These are phyloP conservation scores for Hoplodrina ambigua DNA, from an alignment of 2,888 invertebrate genomes.

Conservation along the genomic window DNA sequence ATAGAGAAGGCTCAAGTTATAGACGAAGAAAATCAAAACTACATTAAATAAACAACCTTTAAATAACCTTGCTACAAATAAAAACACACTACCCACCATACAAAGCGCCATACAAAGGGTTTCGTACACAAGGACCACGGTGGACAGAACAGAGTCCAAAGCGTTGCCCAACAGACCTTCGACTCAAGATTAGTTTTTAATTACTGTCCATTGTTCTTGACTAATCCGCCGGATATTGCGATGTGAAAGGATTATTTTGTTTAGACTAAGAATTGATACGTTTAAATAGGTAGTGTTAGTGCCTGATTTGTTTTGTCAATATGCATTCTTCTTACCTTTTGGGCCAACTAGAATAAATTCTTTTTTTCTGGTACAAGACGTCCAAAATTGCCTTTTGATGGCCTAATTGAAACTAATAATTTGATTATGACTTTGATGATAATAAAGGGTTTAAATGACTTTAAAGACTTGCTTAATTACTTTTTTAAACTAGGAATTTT, in stretches of 20 bases:
- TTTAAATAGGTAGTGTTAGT: conserved; percentile 20
- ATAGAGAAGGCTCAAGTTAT: neutral
- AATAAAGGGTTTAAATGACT: no score
- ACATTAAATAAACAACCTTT: neutral
- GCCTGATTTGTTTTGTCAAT: conserved; percentile 14
- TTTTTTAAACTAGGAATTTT: no score
- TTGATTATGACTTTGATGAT: no score
- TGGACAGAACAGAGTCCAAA: conserved; percentile 20
- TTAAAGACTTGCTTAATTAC: no score
- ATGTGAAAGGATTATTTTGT: conserved; percentile 61
- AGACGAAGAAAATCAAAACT: no score
- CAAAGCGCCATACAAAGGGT: conserved; percentile 33
- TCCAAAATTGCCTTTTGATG: no score
- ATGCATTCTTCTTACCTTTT: no score
- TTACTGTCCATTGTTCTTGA: conserved; percentile 72
- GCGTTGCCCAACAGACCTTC: conserved; percentile 71
- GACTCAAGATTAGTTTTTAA: conserved; percentile 68
- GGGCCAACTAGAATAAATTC: no score
- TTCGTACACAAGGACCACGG: conserved; percentile 32
- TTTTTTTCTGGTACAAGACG: no score
- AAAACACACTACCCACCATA: neutral
- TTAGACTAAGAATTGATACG: conserved; percentile 21
- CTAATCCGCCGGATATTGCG: conserved; percentile 67
- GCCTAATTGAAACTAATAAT: no score
- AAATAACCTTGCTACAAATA: conserved; percentile 8